Evolutionary conservation across 2,888 invertebrate genomes (phyloP), one percentile per base, ranked within the genome.

Genomic region (Nomada ferruginata): DNA sequence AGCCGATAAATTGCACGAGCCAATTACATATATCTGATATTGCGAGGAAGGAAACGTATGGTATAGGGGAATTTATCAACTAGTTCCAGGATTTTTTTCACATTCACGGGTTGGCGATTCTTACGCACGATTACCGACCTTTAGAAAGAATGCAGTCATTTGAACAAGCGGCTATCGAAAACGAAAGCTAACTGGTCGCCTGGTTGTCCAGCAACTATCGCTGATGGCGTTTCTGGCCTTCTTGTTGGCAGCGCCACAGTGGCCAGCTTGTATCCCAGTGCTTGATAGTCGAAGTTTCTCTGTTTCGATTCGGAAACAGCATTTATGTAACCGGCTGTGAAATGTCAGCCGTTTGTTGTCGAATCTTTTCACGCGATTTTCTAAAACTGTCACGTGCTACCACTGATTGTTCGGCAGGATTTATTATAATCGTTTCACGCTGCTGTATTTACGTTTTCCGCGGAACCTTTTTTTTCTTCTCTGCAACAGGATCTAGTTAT

Each of bases 91-190:
- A 70, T 64, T 70, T 70, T 63, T 81, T 55, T 61, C 64, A 36
- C 36, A 65, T 78, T 57, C 50, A 65, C 55, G 55, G 29, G 15
- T 42, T 57, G 60, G 59, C 76, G 65, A 59, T 11, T 75, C 57
- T 76, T 76, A 79, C 72, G 66, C 61, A 20, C 68, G 69, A 81
- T 75, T 83, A 78, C n/a, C 60, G 82, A 82, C 82, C 69, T 85
- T 84, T 85, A 29, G 26, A 72, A 87, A 79, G 81, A 85, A 85
- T 87, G 82, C 70, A 68, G 81, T 64, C 72, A 79, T 83, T 85
- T 80, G 66, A 82, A 60, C 79, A 74, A 78, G 75, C 55, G 76
- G 83, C 76, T 87, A 85, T 87, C 87, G 87, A 85, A 87, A 87
- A 87, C 79, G 87, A 87, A 85, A 87, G 87, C 82, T 69, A 53